Evolutionary conservation across 1,140 invertebrate species (phyloP), one percentile per base, ranked within the genome.

Genomic region (Dreissena polymorpha): DNA sequence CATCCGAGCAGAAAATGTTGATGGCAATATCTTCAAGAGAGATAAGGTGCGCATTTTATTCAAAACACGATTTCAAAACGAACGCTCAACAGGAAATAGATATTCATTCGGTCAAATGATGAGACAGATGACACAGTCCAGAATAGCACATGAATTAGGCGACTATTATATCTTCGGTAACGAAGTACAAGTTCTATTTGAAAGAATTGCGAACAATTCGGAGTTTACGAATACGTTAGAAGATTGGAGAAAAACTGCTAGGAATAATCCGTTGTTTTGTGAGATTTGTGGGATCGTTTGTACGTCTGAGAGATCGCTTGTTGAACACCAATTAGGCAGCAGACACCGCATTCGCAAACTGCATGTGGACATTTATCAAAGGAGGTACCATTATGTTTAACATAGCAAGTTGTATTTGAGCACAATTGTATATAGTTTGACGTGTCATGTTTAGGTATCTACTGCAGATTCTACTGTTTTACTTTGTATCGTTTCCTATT

Each of bases 91-190:
- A 14, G n/a, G 13, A n/a, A 8, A 8, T 10, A 64, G 23, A 39
- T 8, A 63, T 10, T 50, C 60, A 63, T 74, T 57, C 55, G 29
- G 72, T 12, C n/a, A 63, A 63, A n/a, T 74, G 49, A 39, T 74
- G 16, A 18, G 18, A 49, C 18, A 57, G 18, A 18, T 74, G 10
- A 74, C 27, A 63, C 0, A 16, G 10, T 39, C 5, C 0, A 74
- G 64, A 14, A 12, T 57, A 29, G 64, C 64, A 29, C 72, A 74
- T n/a, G 72, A 74, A 60, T 49, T 74, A 3, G 72, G 72, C 39
- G 72, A 74, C 25, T 74, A 74, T 27, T 74, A 63, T 29, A 18
- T 21, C 27, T 74, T 74, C n/a, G 72, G 72, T n/a, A 18, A 74
- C 18, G 72, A 74, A 27, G 72, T 74, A 12, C 72, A 74, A 49